Conservation (phyloP, 2,888 invertebrate genomes). For the Pollenia angustigena region DNA sequence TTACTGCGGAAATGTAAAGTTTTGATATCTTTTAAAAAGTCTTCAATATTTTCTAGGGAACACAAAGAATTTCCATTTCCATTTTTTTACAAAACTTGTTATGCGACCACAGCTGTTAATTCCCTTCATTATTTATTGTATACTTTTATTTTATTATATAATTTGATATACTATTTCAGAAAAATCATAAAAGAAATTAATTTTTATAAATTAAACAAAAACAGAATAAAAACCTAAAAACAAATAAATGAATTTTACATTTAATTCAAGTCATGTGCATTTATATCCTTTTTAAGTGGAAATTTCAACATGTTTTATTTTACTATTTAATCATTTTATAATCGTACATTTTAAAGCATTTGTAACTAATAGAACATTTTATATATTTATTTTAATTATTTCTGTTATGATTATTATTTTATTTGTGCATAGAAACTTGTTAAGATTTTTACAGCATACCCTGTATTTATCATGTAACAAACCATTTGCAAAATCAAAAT, state of each 20-base stretch:
- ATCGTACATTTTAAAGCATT: constrained; percentile 78
- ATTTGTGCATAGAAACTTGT: constrained; percentile 2
- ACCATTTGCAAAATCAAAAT: constrained; percentile 5
- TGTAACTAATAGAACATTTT: constrained; percentile 78
- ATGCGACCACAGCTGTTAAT: background rate
- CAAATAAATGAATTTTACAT: constrained; percentile 19
- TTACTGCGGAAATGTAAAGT: too few species aligned
- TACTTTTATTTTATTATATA: background rate
- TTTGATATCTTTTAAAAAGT: too few species aligned
- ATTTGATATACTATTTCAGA: background rate
- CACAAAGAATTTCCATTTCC: background rate
- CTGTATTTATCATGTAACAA: background rate
- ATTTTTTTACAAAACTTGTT: background rate
- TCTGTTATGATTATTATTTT: constrained; percentile 4
- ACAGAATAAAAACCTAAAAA: constrained; percentile 16
- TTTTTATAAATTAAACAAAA: constrained; percentile 7
- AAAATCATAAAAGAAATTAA: too few species aligned
- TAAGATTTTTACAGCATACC: constrained; percentile 24
- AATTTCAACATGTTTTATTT: constrained; percentile 14
- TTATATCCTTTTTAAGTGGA: constrained; percentile 33
- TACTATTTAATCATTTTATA: constrained; percentile 47
- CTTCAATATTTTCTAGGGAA: too few species aligned
- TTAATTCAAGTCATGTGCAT: constrained; percentile 42
- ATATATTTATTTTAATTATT: constrained; percentile 17
- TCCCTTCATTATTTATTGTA: background rate